Evolutionary conservation across 2,113 vertebrate genomes (phyloP), one percentile per base, ranked within the genome.

Genomic region (Zingel zingel): DNA sequence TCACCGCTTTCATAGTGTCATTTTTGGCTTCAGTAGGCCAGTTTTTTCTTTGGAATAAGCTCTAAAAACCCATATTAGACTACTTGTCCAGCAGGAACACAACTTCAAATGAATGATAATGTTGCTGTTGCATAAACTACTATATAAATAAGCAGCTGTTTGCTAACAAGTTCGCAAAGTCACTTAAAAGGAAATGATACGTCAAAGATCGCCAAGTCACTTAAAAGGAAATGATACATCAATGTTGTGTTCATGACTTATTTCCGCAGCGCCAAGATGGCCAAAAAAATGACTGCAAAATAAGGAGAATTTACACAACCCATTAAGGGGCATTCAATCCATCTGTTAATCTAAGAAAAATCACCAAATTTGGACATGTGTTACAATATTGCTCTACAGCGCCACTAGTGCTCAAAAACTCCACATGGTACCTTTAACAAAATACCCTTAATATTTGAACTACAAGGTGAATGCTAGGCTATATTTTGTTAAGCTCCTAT

Each of bases 401-500:
- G 0, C 58, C 27, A 30, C 2, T 5, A 25, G 72, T 14, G 50
- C 19, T n/a, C 8, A 64, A 57, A 53, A 57, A 30, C 2, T 64
- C 48, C 50, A 57, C n/a, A 72, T 57, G 6, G 14, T 80, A 9
- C 27, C n/a, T 65, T 65, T 5, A 66, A 33, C 16, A 61, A 59
- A 82, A 61, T 18, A 74, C 62, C 23, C 25, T 65, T 56, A 43
- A 61, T 23, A 62, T 71, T 61, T 77, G 25, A 79, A 61, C 65
- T 61, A 36, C 75, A 63, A 69, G 65, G 81, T 84, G 63, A 74
- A 84, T 56, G 14, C n/a, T 43, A 43, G 39, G 39, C 10, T 75
- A 58, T 68, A 81, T 56, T 80, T 79, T 73, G 61, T 65, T 36
- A 72, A 75, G 74, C 33, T 85, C 51, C 33, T 13, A 68, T 74